These are phyloP conservation scores for Sceloporus undulatus DNA, from an alignment of 2,113 vertebrate genomes.

Conservation along the genomic window DNA sequence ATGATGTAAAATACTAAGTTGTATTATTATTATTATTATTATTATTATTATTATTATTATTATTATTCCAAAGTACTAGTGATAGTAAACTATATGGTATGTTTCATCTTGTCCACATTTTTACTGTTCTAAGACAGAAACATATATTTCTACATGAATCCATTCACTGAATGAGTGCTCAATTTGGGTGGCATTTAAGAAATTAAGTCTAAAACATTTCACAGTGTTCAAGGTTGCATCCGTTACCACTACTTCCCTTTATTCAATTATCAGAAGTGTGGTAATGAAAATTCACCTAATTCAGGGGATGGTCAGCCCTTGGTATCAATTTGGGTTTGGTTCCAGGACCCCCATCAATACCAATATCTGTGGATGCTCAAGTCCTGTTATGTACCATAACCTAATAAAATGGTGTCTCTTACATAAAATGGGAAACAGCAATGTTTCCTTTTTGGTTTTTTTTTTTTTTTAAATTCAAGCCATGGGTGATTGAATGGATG, in stretches of 20 bases:
- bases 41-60: too few species aligned
- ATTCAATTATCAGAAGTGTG: constrained; percentile 43
- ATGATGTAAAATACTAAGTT: neutral
- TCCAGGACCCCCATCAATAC: too few species aligned
- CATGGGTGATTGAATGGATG: too few species aligned
- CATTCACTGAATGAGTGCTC: neutral
- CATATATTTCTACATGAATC: too few species aligned
- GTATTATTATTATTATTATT: neutral
- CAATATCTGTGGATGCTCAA: too few species aligned
- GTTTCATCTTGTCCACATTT: neutral
- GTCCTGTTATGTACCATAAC: too few species aligned
- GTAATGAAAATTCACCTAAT: constrained; percentile 45
- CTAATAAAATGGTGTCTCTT: too few species aligned
- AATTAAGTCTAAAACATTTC: neutral
- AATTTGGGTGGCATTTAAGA: neutral
- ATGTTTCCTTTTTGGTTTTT: too few species aligned
- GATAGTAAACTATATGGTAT: neutral
- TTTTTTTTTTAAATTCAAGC: too few species aligned
- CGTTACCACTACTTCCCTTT: neutral
- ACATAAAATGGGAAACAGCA: too few species aligned
- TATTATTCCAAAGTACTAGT: constrained; percentile 18
- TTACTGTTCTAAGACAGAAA: neutral
- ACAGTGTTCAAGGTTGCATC: neutral
- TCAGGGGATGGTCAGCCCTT: constrained; percentile 7
- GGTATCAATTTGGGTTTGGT: too few species aligned